Evolutionary conservation across 2,888 invertebrate species (phyloP).

Genomic region (Drosophila vallismaia): DNA sequence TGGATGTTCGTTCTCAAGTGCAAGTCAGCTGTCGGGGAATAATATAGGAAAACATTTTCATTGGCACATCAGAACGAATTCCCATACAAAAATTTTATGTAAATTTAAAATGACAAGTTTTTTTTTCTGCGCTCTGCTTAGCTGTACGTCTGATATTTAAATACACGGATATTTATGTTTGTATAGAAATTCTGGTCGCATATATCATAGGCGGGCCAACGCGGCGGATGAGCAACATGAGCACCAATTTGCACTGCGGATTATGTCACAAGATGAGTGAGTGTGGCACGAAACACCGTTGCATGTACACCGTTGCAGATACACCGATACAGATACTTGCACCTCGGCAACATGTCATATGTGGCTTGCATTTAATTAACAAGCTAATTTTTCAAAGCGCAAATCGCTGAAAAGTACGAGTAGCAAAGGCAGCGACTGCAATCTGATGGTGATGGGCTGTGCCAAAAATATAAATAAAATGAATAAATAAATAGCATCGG

Average conservation of each 20-base stretch:
- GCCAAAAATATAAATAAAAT: slow-evolving; percentile 26
- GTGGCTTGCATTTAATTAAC: slow-evolving; percentile 76
- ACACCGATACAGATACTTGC: slow-evolving; percentile 23
- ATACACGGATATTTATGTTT: slow-evolving; percentile 18
- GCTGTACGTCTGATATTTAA: slow-evolving; percentile 11
- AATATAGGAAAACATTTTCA: slow-evolving; percentile 52
- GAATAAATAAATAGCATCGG: slow-evolving; percentile 8
- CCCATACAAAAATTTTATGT: slow-evolving; percentile 62
- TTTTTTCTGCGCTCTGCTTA: slow-evolving; percentile 41
- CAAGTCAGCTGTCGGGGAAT: slow-evolving; percentile 21
- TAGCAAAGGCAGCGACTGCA: slow-evolving; percentile 8
- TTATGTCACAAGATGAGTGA: slow-evolving; percentile 58
- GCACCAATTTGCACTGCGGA: slow-evolving; percentile 71
- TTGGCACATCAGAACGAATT: slow-evolving; percentile 65
- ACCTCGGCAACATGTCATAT: slow-evolving; percentile 64
- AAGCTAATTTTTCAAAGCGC: slow-evolving; percentile 78
- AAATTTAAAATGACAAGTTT: slow-evolving; percentile 72
- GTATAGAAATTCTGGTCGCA: slow-evolving; percentile 22
- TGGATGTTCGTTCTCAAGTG: slow-evolving; percentile 21
- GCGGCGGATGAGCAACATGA: slow-evolving; percentile 70
- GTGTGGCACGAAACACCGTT: neutral
- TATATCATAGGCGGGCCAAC: slow-evolving; percentile 51
- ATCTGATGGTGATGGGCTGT: slow-evolving; percentile 27
- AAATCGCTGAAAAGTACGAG: slow-evolving; percentile 68
- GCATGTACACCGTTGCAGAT: slow-evolving; percentile 3